Percentiles rank a stretch among this genome's conserved stretches.
phyloP scores from a whole-genome alignment of 2,113 vertebrate species.

The Aleadryas rufinucha region DNA sequence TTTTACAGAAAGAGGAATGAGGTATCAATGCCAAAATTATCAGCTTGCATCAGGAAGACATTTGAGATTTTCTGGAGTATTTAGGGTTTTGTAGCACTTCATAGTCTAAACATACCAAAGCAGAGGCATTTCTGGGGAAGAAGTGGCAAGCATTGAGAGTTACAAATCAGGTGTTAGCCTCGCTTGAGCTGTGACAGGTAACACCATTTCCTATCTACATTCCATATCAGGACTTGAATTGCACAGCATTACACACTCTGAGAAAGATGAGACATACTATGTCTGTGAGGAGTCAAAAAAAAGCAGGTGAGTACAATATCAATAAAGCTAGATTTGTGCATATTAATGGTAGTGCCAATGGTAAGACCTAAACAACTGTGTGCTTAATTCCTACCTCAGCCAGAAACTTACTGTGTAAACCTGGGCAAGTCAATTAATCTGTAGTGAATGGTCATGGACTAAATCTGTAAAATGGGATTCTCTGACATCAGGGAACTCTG shows the following conservation, averaged over 20 bases:
- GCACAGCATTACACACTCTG: neutral
- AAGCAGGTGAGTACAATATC: neutral
- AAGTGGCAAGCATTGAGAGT: neutral
- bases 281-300: neutral
- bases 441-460: neutral
- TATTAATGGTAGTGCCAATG: neutral
- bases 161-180: neutral
- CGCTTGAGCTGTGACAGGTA: neutral
- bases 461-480: neutral
- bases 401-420: neutral
- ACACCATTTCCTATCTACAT: neutral
- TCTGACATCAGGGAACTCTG: neutral
- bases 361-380: neutral
- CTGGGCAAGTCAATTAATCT: neutral
- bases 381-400: neutral
- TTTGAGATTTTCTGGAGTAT: neutral
- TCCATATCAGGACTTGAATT: neutral
- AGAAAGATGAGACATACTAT: neutral
- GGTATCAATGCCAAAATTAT: neutral
- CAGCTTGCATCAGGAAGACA: neutral
- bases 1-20: neutral
- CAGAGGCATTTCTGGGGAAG: neutral
- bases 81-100: neutral
- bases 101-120: neutral
- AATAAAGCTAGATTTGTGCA: neutral